Evolutionary conservation across 2,797 vertebrate species (phyloP).

Genomic region (Microctenopoma stevenorrisi): DNA sequence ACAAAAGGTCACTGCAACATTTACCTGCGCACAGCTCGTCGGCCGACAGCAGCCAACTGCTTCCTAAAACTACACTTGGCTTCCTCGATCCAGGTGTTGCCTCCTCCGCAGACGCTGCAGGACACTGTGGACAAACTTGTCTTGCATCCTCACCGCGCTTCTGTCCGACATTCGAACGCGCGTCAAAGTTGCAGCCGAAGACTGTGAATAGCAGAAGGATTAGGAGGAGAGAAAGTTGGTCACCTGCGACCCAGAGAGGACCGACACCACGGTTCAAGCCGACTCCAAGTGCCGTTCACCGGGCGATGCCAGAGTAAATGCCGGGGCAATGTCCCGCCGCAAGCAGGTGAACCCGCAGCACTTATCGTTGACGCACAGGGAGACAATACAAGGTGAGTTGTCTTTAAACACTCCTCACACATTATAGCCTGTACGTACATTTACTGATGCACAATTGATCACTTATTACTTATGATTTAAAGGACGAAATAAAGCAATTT

Average conservation of each 20-base stretch:
- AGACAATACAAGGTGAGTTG: slow-evolving; percentile 93
- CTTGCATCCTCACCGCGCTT: slow-evolving; percentile 52
- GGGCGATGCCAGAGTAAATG: slow-evolving; percentile 99
- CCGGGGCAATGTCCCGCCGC: slow-evolving; percentile 99
- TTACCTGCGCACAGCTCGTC: slow-evolving; percentile 33
- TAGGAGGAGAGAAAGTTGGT: slow-evolving; percentile 55
- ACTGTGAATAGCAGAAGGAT: slow-evolving; percentile 51
- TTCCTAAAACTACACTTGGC: slow-evolving; percentile 63
- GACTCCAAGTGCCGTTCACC: slow-evolving; percentile 91
- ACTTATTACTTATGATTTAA: neutral
- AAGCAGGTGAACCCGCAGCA: slow-evolving; percentile 99
- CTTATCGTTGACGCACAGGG: slow-evolving; percentile 94
- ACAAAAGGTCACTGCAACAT: slow-evolving; percentile 52
- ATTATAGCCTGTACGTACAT: neutral
- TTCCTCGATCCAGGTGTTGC: slow-evolving; percentile 73
- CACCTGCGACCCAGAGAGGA: slow-evolving; percentile 75
- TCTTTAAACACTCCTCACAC: slow-evolving; percentile 1
- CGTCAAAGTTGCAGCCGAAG: slow-evolving; percentile 46
- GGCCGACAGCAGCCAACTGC: slow-evolving; percentile 27
- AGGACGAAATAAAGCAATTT: neutral
- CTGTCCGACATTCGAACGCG: slow-evolving; percentile 38
- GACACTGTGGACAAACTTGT: slow-evolving; percentile 62
- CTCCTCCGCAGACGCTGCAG: slow-evolving; percentile 49
- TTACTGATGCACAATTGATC: neutral
- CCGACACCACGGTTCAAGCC: slow-evolving; percentile 87